Conservation (phyloP, 2,113 vertebrate genomes). For the Peromyscus maniculatus region DNA sequence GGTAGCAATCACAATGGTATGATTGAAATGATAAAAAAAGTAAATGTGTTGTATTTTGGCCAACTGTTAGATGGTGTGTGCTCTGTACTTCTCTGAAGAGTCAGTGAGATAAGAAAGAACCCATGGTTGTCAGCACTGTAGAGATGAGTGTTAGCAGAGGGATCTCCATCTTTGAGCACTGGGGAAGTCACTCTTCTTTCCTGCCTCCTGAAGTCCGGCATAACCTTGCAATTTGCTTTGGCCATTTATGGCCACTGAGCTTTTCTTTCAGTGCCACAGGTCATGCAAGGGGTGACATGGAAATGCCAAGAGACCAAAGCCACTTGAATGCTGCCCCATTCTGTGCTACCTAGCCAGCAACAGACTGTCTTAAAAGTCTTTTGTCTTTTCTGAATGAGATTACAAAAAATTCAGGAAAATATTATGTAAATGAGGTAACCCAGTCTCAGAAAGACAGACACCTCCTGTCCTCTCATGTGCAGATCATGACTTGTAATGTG, state of each 20-base stretch:
- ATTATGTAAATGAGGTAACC: not conserved
- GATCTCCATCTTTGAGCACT: not conserved
- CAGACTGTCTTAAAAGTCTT: not conserved
- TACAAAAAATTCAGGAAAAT: not conserved
- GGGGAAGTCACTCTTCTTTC: not conserved
- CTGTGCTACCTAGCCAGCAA: too few species aligned
- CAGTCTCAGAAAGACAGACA: not conserved
- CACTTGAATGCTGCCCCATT: not conserved
- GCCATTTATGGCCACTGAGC: fast-evolving
- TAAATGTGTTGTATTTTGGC: not conserved
- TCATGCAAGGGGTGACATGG: fast-evolving
- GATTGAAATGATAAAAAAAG: not conserved
- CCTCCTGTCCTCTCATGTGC: not conserved
- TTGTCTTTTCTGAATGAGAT: not conserved
- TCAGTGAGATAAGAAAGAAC: not conserved
- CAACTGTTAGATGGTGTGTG: not conserved
- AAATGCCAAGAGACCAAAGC: not conserved
- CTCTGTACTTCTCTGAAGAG: not conserved
- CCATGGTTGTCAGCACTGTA: fast-evolving
- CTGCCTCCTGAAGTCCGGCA: not conserved
- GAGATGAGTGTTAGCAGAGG: too few species aligned
- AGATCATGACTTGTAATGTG: not conserved
- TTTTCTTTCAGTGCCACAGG: not conserved
- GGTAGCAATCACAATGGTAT: too few species aligned
- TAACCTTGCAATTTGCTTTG: not conserved